Evolutionary conservation across 2,888 invertebrate genomes (phyloP), one percentile per base, ranked within the genome.

Genomic region (Meghimatium bilineatum): DNA sequence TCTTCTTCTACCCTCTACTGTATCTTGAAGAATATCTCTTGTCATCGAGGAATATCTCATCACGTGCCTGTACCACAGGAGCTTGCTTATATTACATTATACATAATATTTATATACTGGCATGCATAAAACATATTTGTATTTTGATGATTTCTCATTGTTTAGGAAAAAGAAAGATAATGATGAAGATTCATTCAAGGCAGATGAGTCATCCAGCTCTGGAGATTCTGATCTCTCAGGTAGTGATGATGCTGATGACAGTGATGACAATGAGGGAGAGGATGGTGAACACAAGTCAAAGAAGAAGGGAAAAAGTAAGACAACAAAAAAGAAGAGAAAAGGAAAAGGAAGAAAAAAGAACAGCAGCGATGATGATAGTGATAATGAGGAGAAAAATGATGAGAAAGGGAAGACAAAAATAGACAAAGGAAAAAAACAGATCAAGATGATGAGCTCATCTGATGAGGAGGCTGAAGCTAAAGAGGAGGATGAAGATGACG

Each of bases 401-500:
- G 83, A 81, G 26, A 86, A 87, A 38, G 87, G n/a, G 89, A 88
- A 83, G 89, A 88, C 76, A 76, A 88, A 80, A 88, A 74, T 87
- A 89, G 83, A 89, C 87, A 38, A 88, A 87, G 44, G 82, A 44
- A 72, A 72, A 34, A 72, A n/a, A 49, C 44, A 14, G 44, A 29
- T 6, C n/a, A 85, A 87, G 36, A 86, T 86, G 56, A 87, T 86
- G 29, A 80, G 84, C 12, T 90, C 90, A 1, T 88, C 89, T 23
- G 89, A 89, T 44, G 88, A 84, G 32, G 89, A 88, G n/a, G 82
- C 56, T 38, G 81, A 88, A 23, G 89, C 89, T 34, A 88, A 85
- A 32, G 88, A 89, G n/a, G 80, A 66, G 1, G 71, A 80, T 17
- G 52, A 69, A 20, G 69, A 80, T 38, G 52, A 52, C 32, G 87